These are phyloP conservation scores for Sebastes aleutianus DNA, from an alignment of 2,797 vertebrate species.

Conservation along the genomic window DNA sequence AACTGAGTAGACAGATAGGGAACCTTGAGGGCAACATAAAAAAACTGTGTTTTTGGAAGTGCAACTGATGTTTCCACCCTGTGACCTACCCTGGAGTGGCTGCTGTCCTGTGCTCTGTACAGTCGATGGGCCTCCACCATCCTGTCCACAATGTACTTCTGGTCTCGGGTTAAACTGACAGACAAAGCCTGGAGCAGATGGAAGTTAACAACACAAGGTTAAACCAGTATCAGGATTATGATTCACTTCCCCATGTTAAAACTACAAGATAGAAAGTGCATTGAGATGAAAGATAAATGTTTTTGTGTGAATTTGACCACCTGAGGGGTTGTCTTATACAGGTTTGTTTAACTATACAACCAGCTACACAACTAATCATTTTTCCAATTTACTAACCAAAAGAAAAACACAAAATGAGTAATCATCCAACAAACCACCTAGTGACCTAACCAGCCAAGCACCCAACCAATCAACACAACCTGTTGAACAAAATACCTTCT, in stretches of 20 bases:
- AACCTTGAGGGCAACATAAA: not conserved
- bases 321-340: not conserved
- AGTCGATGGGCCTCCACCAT: slow-evolving; percentile 89
- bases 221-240: not conserved
- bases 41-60: not conserved
- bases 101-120: slow-evolving; percentile 83
- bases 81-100: slow-evolving; percentile 81
- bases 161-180: slow-evolving; percentile 84
- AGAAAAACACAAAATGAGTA: too few species aligned
- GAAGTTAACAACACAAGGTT: not conserved
- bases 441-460: not conserved
- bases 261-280: not conserved
- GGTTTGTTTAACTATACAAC: not conserved
- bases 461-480: not conserved
- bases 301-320: not conserved
- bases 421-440: not conserved
- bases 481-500: not conserved
- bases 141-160: slow-evolving; percentile 87
- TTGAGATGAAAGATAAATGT: not conserved
- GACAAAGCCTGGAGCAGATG: slow-evolving; percentile 56
- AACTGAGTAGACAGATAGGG: slow-evolving; percentile 56
- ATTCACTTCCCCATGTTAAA: not conserved
- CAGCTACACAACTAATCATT: not conserved
- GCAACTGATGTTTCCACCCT: not conserved
- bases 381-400: not conserved